Base-by-base conservation (phyloP, 1,140 invertebrate species). In the Harlomillsia oculata region DNA sequence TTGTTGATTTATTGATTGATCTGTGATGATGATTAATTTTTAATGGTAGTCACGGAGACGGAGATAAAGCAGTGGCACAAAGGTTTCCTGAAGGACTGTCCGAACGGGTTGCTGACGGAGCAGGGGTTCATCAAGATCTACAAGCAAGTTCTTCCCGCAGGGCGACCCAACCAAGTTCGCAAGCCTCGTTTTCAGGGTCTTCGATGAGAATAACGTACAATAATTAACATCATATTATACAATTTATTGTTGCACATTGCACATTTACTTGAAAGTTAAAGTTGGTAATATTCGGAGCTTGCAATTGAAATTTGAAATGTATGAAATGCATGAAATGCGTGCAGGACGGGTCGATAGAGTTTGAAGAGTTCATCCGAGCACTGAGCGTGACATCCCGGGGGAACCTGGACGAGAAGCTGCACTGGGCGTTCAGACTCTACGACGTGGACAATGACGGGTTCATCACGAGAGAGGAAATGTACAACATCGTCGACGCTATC, bases 401-500 rank as follows among this genome's bases (percentile, higher is more conserved):
- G 60, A 96, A 93, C 74, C 76, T 96, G 62, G 92, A 97, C 67
- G 92, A 96, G 74, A 97, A 97, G 77, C 77, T 97, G 66, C 88
- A 94, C 69, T 97, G 92, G 95, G 78, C 89, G 89, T 87, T n/a
- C 21, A 9, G 88, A 67, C 77, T 98, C 14, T 98, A 98, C 69
- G 94, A 98, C 71, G 87, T 97, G 23, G 93, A 97, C 76, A 95
- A 96, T 72, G 93, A 97, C 71, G 50, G 49, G 1, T 98, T 88
- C 71, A 98, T 98, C 68, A 97, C 94, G 8, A 78, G 91, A 54
- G 87, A 93, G 58, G 94, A 98, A 75, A 97, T 98, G 94, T 92
- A 96, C 70, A 93, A 94, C 72, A 98, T 98, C 68, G 94, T 98
- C 11, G 92, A 97, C 71, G 92, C 93, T 53, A 99, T 98, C 69